phyloP scores from a whole-genome alignment of 2,113 vertebrate species.

The Prionailurus viverrinus region DNA sequence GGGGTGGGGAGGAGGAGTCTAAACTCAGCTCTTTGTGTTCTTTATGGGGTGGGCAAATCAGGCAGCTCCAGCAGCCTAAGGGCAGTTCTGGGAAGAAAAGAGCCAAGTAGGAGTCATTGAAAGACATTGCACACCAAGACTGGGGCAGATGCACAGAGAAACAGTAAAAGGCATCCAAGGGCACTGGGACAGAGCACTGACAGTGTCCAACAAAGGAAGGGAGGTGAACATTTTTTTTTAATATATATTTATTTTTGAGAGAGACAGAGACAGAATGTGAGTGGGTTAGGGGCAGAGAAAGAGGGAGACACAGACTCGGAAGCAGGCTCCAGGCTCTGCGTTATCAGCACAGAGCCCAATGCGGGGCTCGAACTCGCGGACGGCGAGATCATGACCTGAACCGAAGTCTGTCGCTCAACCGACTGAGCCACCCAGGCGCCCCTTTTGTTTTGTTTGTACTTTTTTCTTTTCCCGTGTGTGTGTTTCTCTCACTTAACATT shows the following conservation, averaged over 20 bases:
- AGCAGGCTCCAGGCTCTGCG: no score
- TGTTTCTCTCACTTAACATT: slow-evolving; percentile 95
- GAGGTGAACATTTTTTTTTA: background rate
- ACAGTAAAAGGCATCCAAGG: background rate
- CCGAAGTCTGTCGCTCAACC: no score
- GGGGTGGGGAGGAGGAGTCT: no score
- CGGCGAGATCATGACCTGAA: no score
- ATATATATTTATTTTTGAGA: no score
- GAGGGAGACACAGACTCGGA: no score
- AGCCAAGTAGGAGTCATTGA: background rate
- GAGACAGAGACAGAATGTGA: no score
- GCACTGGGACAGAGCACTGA: background rate
- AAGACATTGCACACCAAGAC: background rate
- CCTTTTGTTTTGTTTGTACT: background rate
- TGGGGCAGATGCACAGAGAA: background rate
- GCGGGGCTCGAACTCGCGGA: no score
- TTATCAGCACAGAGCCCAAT: no score
- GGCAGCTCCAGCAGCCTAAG: background rate
- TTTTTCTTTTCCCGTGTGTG: slow-evolving; percentile 70
- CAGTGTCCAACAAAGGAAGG: background rate
- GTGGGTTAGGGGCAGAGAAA: no score
- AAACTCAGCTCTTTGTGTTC: background rate
- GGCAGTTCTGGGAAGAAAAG: background rate
- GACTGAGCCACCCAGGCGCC: no score
- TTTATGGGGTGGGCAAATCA: no score